These are phyloP conservation scores for Gonatopus flavifemur DNA, from an alignment of 1,140 invertebrate species.

Conservation along the genomic window DNA sequence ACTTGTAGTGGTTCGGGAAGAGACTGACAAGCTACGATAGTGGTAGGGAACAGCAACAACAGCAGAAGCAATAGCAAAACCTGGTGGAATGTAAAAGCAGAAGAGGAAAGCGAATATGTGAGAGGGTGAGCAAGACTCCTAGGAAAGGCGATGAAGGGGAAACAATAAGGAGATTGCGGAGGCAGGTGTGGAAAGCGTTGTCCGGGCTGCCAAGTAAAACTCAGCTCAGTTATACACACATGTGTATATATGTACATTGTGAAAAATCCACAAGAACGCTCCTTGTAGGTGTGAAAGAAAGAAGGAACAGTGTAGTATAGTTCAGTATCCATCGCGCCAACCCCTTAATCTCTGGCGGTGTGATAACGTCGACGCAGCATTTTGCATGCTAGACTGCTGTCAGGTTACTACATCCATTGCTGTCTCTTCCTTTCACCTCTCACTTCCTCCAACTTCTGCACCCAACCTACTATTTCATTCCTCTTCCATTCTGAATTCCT, in stretches of 20 bases:
- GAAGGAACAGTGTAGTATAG: not conserved
- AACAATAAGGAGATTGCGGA: no score
- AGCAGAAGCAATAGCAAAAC: no score
- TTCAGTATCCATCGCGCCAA: constrained; percentile 39
- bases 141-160: no score
- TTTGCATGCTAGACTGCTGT: constrained; percentile 46
- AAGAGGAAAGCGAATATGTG: constrained; percentile 1
- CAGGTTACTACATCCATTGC: constrained; percentile 28
- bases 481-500: no score
- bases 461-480: no score
- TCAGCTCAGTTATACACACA: constrained; percentile 25
- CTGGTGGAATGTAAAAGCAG: not conserved
- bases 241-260: constrained; percentile 3
- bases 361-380: constrained; percentile 49
- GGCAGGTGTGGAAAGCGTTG: no score
- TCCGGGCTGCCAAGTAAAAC: constrained; percentile 48
- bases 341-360: constrained; percentile 42
- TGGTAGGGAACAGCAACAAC: constrained; percentile 2
- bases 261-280: constrained; percentile 35
- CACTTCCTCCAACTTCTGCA: no score
- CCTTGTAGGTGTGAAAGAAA: not conserved
- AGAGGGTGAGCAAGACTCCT: no score
- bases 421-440: constrained; percentile 5
- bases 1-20: not conserved
- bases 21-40: not conserved